Evolutionary conservation across 2,888 invertebrate species (phyloP), one percentile per base, ranked within the genome.

Genomic region (Tiphia femorata): DNA sequence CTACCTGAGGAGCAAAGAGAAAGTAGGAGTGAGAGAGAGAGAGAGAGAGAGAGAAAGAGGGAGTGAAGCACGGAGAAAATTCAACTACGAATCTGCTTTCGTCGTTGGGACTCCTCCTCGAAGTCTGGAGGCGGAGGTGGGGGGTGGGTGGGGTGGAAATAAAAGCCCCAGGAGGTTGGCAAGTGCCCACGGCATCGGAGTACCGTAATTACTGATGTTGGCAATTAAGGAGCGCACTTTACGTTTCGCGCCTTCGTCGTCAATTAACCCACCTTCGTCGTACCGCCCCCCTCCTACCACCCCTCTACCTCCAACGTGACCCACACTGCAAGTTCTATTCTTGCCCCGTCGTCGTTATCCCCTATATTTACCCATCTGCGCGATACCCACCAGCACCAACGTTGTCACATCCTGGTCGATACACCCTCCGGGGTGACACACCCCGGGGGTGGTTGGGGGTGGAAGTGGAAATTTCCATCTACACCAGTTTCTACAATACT

Each of bases 201-300:
- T 66, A 63, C 68, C 70, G 70, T 73, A 73, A 75, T 75, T 72
- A 75, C 65, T 58, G 63, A 73, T 73, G 73, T 73, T 72, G 66
- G 67, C 73, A 75, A 75, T 75, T 75, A 75, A 75, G 70, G 60
- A 60, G 67, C 67, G 54, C 68, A 67, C 67, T 70, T 69, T 64
- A 55, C 55, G 66, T 66, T 67, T 70, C 68, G 67, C 67, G 72
- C 67, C 69, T 63, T 59, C 65, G 43, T 59, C 67, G 68, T 66
- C 65, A 62, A 72, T 68, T 67, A 71, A 64, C 55, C 53, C 57
- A 55, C 43, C 50, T 41, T 48, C 44, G 43, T 38, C 50, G 29
- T 42, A 48, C 46, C 43, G 4, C 38, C 3, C 12, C 29, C 21
- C 30, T 3, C 37, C 29, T 21, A 19, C 29, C 17, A 33, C 21